Conservation (phyloP, 2,113 vertebrate species). For the Hippocampus barbouri region DNA sequence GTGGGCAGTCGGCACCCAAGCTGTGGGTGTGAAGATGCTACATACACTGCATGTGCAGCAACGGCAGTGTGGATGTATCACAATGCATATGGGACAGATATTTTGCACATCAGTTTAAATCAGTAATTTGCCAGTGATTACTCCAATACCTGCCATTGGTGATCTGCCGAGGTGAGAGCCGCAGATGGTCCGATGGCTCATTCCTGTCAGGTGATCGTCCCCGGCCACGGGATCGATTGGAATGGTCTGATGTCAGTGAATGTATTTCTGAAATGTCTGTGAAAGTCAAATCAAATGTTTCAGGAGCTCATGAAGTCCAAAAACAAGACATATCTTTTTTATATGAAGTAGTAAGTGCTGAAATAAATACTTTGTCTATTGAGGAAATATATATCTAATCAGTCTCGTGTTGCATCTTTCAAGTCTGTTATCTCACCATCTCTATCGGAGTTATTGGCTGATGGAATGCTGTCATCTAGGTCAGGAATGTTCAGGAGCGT, state of each 20-base stretch:
- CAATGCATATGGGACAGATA: conserved; percentile 25
- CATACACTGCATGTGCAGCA: conserved; percentile 23
- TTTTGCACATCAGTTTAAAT: conserved; percentile 17
- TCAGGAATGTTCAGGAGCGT: conserved; percentile 94
- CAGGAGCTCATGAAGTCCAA: conserved; percentile 9
- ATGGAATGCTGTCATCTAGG: conserved; percentile 95
- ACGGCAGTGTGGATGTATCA: conserved; percentile 27
- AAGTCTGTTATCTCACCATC: conserved; percentile 79
- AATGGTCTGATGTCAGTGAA: conserved; percentile 97
- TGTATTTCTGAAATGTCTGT: conserved; percentile 99
- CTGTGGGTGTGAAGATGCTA: conserved; percentile 41
- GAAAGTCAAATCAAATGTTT: conserved; percentile 53
- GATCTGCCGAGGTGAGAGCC: conserved; percentile 90
- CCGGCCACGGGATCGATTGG: conserved; percentile 88
- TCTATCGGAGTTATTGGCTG: conserved; percentile 92
- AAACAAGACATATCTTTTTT: not conserved
- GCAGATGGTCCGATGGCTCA: conserved; percentile 86
- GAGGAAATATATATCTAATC: no score
- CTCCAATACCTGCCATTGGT: conserved; percentile 88
- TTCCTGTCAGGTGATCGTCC: conserved; percentile 90
- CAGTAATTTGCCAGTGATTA: conserved; percentile 15
- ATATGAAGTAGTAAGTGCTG: not conserved
- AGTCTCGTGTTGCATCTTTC: not conserved
- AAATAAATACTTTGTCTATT: not conserved
- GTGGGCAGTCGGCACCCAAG: conserved; percentile 47